phyloP scores from a whole-genome alignment of 2,113 vertebrate genomes.

The Danionella cerebrum region DNA sequence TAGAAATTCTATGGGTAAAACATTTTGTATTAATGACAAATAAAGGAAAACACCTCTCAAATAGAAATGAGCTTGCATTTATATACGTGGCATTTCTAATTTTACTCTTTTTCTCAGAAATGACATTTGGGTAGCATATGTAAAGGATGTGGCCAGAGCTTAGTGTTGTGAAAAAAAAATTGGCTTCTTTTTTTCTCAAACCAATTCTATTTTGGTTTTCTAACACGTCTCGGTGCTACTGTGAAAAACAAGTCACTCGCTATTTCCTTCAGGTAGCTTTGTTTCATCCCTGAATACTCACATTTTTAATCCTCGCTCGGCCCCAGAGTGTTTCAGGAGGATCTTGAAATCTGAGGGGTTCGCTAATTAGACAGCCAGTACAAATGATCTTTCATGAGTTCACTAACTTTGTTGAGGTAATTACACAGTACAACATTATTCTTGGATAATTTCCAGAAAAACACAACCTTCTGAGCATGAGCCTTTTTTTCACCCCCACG shows the following conservation, averaged over 20 bases:
- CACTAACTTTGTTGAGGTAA: slow-evolving; percentile 69
- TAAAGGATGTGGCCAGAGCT: slow-evolving; percentile 67
- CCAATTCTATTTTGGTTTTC: slow-evolving; percentile 33
- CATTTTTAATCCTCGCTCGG: slow-evolving; percentile 49
- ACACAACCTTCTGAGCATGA: slow-evolving; percentile 61
- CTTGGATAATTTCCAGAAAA: slow-evolving; percentile 69
- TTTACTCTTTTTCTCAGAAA: slow-evolving; percentile 55
- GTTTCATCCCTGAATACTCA: slow-evolving; percentile 45
- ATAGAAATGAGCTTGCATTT: slow-evolving; percentile 22
- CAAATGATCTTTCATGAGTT: slow-evolving; percentile 72
- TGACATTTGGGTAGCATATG: slow-evolving; percentile 59
- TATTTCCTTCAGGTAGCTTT: slow-evolving; percentile 16
- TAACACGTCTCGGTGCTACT: slow-evolving; percentile 2
- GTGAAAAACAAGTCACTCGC: background rate
- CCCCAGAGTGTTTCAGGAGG: slow-evolving; percentile 58
- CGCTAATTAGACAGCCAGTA: slow-evolving; percentile 72
- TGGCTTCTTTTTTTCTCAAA: slow-evolving; percentile 15
- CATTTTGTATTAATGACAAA: slow-evolving; percentile 6
- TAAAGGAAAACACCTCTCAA: slow-evolving; percentile 4
- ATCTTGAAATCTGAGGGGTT: slow-evolving; percentile 65
- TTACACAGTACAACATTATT: slow-evolving; percentile 70
- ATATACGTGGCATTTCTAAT: slow-evolving; percentile 34
- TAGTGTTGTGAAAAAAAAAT: slow-evolving; percentile 52
- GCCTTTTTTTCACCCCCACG: slow-evolving; percentile 40
- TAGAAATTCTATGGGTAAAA: no score